Evolutionary conservation across 2,113 vertebrate genomes (phyloP).

Genomic region (Electrona antarctica): DNA sequence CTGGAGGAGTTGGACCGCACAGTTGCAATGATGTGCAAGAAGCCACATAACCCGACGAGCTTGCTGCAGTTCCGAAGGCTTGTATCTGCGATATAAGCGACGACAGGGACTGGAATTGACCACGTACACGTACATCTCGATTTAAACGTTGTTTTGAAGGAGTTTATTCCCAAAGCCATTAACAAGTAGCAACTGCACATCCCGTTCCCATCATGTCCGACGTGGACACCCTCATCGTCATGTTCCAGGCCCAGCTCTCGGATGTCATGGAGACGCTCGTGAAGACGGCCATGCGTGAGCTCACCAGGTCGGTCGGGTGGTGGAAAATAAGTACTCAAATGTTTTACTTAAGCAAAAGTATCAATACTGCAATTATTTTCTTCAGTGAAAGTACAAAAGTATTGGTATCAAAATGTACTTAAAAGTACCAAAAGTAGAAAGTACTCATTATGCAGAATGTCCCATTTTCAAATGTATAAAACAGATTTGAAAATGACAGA

Average conservation of each 20-base stretch:
- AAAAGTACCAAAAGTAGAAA: no score
- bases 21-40: slow-evolving; percentile 1
- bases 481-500: no score
- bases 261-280: slow-evolving; percentile 79
- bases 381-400: no score
- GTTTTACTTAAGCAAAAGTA: no score
- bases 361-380: no score
- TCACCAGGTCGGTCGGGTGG: slow-evolving; percentile 67
- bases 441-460: no score
- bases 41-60: slow-evolving; percentile 2
- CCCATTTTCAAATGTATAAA: no score
- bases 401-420: no score
- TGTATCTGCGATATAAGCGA: not conserved
- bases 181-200: not conserved
- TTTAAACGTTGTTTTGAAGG: not conserved
- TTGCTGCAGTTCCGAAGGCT: not conserved
- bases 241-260: slow-evolving; percentile 79
- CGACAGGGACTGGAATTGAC: not conserved
- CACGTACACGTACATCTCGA: no score
- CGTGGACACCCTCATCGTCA: slow-evolving; percentile 67
- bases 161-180: not conserved
- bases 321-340: no score
- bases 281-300: slow-evolving; percentile 77
- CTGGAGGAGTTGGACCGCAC: not conserved
- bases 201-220: slow-evolving; percentile 62